Evolutionary conservation across 1,140 invertebrate genomes (phyloP), one percentile per base, ranked within the genome.

Genomic region (Calliphora vicina): DNA sequence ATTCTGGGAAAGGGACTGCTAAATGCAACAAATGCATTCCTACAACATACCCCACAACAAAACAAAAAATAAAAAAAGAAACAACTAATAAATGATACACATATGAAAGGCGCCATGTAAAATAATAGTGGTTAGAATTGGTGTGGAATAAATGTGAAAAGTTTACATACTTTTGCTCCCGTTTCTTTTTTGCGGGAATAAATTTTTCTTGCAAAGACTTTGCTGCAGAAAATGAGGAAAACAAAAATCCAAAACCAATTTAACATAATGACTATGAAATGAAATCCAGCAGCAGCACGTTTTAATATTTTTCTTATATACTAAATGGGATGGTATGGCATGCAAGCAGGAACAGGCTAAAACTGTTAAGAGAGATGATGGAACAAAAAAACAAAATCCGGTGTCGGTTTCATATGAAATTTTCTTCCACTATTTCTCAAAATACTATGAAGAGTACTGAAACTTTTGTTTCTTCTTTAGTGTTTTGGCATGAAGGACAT

Each of bases 101-200:
- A 43, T 43, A 43, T 78, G 74, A 78, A 78, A 78, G 74, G 74
- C 35, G 74, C 74, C n/a, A 43, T 43, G 17, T 20, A 76, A 20
- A 35, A 35, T 76, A 42, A 42, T 43, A 42, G n/a, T 42, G 73
- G 74, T 42, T 78, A 43, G 42, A 17, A 15, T 3, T 78, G 74
- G 35, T 43, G 74, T 43, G 42, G 35, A 78, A 78, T 43, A 45
- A 43, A 45, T 78, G 74, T 78, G 35, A 78, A 78, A 78, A 78
- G 74, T 78, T 78, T 50, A 50, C 45, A 13, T 50, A 45, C 42
- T 12, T 78, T 45, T 57, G 50, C 50, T 35, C 35, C 35, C 35
- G 35, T 35, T 35, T n/a, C n/a, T n/a, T n/a, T 43, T 74, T 74
- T 43, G 74, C 35, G 74, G 17, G 74, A 78, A 78, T 43, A 78